These are phyloP conservation scores for Gisinianus flammeolus DNA, from an alignment of 2,888 invertebrate genomes.

Conservation along the genomic window DNA sequence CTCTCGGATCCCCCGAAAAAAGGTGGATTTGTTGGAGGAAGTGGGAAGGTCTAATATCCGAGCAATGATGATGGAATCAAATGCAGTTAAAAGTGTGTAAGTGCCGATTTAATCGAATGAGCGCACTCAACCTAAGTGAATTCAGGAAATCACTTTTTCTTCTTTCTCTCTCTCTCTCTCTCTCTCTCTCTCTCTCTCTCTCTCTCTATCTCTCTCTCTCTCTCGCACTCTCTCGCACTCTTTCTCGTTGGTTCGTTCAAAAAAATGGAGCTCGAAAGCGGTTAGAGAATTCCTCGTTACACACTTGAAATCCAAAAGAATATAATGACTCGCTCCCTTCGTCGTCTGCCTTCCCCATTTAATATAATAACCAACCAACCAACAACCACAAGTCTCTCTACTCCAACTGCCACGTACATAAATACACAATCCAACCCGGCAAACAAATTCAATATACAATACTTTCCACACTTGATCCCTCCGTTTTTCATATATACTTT, in stretches of 20 bases:
- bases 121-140: slow-evolving; percentile 44
- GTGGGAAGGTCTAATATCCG: neutral
- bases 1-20: neutral
- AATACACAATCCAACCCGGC: neutral
- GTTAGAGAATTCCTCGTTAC: neutral
- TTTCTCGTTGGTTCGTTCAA: neutral
- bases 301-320: neutral
- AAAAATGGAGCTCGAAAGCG: neutral
- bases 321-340: neutral
- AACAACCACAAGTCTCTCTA: neutral
- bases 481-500: too few relatives aligned
- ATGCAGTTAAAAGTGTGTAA: slow-evolving; percentile 44
- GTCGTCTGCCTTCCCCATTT: neutral
- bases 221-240: neutral
- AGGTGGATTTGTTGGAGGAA: neutral
- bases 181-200: neutral
- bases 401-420: neutral
- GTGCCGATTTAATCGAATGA: slow-evolving; percentile 48
- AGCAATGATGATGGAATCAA: slow-evolving; percentile 43
- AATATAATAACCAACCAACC: neutral
- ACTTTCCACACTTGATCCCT: too few relatives aligned
- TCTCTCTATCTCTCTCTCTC: neutral
- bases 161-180: neutral
- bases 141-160: slow-evolving; percentile 43
- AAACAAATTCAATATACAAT: neutral